Conservation (phyloP, 2,888 invertebrate species). For the Pemphredon lugubris region DNA sequence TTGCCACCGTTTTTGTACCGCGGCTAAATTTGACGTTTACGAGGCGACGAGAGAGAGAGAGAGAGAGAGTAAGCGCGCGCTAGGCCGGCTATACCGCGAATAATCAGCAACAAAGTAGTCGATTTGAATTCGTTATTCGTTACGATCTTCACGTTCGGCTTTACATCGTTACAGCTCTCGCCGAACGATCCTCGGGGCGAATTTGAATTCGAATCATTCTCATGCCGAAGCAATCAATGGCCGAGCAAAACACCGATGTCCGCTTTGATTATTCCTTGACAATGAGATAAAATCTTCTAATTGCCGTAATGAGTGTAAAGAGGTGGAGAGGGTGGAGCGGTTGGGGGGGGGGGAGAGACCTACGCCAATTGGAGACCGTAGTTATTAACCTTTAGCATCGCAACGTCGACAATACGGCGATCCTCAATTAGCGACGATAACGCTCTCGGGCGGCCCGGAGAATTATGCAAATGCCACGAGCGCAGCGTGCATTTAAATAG, state of each 20-base stretch:
- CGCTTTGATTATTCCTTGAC: conserved; percentile 21
- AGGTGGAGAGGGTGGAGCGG: conserved; percentile 23
- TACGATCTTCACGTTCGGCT: conserved; percentile 31
- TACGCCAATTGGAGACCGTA: too few relatives aligned
- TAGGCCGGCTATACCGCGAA: conserved; percentile 13
- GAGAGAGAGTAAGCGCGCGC: too few relatives aligned
- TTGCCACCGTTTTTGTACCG: conserved; percentile 69
- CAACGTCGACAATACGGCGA: conserved; percentile 29
- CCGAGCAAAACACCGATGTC: conserved; percentile 18
- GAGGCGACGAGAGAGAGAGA: too few relatives aligned
- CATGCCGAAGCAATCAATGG: conserved; percentile 12
- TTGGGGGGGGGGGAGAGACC: too few relatives aligned
- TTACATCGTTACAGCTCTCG: conserved; percentile 47
- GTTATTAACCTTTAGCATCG: conserved; percentile 45
- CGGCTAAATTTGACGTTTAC: conserved; percentile 71
- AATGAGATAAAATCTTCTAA: conserved; percentile 47
- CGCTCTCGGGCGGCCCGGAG: not conserved
- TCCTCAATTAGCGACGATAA: conserved; percentile 27
- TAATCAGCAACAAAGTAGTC: conserved; percentile 61
- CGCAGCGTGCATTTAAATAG: not conserved
- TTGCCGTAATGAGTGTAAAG: conserved; percentile 47
- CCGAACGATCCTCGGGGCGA: conserved; percentile 48
- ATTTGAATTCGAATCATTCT: conserved; percentile 11
- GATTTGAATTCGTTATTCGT: conserved; percentile 59
- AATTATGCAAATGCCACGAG: not conserved